Conservation (phyloP, 2,888 invertebrate species). For the Lamellibrachia columna region DNA sequence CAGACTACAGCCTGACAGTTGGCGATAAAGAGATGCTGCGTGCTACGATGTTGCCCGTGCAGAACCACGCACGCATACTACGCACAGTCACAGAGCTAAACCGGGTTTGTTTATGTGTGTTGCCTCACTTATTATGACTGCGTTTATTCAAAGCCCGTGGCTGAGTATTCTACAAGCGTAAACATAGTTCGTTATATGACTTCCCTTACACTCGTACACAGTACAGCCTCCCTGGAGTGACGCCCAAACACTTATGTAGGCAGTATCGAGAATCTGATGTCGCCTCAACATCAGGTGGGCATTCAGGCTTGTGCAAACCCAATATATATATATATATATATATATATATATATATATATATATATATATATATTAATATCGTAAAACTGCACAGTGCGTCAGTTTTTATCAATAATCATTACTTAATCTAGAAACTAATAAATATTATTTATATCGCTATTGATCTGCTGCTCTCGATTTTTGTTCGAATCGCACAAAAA, state of each 20-base stretch:
- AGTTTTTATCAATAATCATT: background rate
- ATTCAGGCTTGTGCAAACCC: background rate
- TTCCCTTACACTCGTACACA: background rate
- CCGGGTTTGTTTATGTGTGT: background rate
- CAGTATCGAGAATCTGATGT: background rate
- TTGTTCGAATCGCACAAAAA: background rate
- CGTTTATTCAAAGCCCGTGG: background rate
- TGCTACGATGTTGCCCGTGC: too few species aligned
- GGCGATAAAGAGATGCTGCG: too few species aligned
- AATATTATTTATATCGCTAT: background rate
- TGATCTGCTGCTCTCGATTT: background rate
- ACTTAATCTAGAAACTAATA: background rate
- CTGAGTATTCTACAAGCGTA: background rate
- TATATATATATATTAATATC: background rate
- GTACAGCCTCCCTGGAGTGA: too few species aligned
- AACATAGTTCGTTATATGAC: background rate
- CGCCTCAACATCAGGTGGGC: background rate
- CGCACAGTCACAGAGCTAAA: background rate
- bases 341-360: background rate
- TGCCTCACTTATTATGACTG: background rate
- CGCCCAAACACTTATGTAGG: background rate
- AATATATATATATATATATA: background rate
- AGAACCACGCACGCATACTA: too few species aligned
- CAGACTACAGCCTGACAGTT: too few species aligned
- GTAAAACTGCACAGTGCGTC: background rate